These are phyloP conservation scores for Epinephelus malabaricus DNA, from an alignment of 2,797 vertebrate species.

Conservation along the genomic window DNA sequence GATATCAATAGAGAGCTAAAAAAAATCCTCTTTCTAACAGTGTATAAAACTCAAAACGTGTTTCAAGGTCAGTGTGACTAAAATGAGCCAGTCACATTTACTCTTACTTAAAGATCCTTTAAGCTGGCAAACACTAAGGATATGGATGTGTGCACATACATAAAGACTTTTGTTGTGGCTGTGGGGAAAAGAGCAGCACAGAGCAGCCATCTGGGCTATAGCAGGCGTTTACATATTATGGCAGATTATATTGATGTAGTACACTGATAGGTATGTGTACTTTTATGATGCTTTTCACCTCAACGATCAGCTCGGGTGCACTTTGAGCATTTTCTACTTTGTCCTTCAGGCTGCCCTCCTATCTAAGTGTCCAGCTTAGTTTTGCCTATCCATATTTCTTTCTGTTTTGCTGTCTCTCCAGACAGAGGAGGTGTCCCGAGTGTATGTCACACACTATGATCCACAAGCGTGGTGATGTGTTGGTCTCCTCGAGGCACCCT, in stretches of 20 bases:
- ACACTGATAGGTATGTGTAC: background rate
- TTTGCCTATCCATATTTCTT: conserved; percentile 5
- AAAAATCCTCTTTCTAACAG: no score
- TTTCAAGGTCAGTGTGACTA: no score
- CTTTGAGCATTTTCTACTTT: background rate
- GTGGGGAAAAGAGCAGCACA: conserved; percentile 9
- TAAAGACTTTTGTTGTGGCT: conserved; percentile 24
- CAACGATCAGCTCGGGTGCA: background rate
- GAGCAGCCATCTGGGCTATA: conserved; percentile 23
- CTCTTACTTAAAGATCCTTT: conserved; percentile 20
- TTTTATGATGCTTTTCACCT: background rate
- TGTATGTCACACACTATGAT: conserved; percentile 51
- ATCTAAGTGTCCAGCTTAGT: background rate
- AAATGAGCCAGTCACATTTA: background rate
- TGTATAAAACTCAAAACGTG: no score
- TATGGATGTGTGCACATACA: conserved; percentile 14
- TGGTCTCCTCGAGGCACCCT: conserved; percentile 41
- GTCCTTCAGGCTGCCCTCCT: conserved; percentile 20
- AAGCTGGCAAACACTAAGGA: conserved; percentile 17
- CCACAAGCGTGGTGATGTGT: conserved; percentile 35
- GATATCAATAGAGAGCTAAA: no score
- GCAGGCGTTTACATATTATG: conserved; percentile 13
- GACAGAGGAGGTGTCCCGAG: conserved; percentile 32
- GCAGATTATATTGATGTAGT: conserved; percentile 10
- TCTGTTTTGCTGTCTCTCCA: conserved; percentile 9